phyloP scores from a whole-genome alignment of 1,140 invertebrate genomes.

The Augochlora pura region DNA sequence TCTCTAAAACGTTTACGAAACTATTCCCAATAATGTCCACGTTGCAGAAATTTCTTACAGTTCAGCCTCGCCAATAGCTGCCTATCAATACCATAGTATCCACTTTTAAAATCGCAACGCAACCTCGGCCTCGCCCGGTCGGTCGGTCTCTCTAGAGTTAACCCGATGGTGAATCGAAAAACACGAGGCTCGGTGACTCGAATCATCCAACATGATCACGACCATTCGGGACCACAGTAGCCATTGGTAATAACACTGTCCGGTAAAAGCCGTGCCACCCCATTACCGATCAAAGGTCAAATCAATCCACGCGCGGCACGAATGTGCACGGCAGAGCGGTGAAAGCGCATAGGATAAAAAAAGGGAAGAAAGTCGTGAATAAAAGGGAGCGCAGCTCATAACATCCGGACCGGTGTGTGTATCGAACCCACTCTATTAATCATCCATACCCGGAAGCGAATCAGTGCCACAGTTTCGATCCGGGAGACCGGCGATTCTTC shows the following conservation, averaged over 20 bases:
- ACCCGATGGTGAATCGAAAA: no score
- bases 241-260: not conserved
- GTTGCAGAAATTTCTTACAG: no score
- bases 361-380: not conserved
- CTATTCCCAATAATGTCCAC: no score
- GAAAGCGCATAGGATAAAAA: not conserved
- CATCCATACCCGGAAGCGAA: conserved; percentile 25
- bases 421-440: conserved; percentile 26
- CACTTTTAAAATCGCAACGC: no score
- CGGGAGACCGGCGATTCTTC: conserved; percentile 29
- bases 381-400: not conserved
- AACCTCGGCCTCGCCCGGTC: no score
- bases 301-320: conserved; percentile 7
- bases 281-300: conserved; percentile 41
- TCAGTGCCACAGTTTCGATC: conserved; percentile 37
- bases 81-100: no score
- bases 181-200: not conserved
- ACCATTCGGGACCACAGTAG: not conserved
- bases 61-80: no score
- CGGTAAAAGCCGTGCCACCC: conserved; percentile 14
- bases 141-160: no score
- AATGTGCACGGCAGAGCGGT: no score
- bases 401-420: not conserved
- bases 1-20: no score
- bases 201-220: not conserved